Base-by-base conservation (phyloP, 1,140 invertebrate genomes). In the Drosophila hydei region DNA sequence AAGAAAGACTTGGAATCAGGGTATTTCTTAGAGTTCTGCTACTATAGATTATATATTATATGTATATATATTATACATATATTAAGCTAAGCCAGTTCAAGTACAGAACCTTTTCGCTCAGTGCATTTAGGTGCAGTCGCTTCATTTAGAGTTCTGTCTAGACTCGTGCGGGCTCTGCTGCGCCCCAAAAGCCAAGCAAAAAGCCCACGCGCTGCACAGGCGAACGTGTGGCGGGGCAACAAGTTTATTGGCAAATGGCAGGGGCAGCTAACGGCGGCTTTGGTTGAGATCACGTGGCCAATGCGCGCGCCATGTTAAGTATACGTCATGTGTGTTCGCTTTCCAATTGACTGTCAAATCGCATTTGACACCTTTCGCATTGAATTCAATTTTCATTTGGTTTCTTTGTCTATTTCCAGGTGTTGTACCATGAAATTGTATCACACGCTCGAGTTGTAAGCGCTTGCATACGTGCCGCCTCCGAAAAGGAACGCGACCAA, bases 351-450 rank as follows among this genome's bases (percentile, higher is more conserved):
- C n/a, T 59, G 45, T 58, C 40, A 58, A 73, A 27, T 52, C 21
- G 33, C 59, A 63, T 33, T 64, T 55, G 43, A 68, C 61, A 69
- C 51, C 59, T 68, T 69, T 75, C 38, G 58, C 56, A 65, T 62
- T 50, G 11, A 12, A 23, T 19, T 25, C 7, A 27, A 42, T 42
- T 7, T 55, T 30, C 7, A 52, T 27, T 38, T 67, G 23, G 30
- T 3, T 33, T 33, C 30, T 48, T 70, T 51, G 38, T 61, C 45
- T 72, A 12, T 48, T 93, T 92, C 58, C 93, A 96, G 95, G 93
- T 94, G 89, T 93, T 96, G 77, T 95, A 96, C 91, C 92, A 93
- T 91, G 95, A 96, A 91, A 95, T 96, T 79, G 94, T 95, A 92
- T 94, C 94, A 69, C 95, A 95, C 90, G 95, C 95, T 38, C 94